Conservation (phyloP, 2,113 vertebrate genomes). For the Numida meleagris region DNA sequence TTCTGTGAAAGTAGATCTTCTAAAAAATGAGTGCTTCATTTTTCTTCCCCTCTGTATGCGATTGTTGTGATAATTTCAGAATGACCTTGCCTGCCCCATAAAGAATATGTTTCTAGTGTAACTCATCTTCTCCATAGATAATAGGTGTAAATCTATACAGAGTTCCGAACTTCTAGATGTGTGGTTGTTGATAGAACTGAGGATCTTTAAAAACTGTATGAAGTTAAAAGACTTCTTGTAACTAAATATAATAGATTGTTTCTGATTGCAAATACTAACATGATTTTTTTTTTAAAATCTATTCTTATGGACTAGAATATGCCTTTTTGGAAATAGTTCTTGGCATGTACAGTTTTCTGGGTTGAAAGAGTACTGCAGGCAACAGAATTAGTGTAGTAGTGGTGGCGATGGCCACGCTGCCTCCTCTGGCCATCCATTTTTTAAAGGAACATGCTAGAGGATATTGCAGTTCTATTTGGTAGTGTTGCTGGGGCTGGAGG, state of each 20-base stretch:
- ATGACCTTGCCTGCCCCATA: background rate
- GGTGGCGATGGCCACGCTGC: background rate
- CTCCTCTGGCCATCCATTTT: background rate
- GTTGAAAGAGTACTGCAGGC: background rate
- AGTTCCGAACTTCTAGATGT: background rate
- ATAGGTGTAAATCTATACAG: background rate
- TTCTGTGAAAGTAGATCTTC: no score
- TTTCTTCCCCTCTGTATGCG: background rate
- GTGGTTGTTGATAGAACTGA: background rate
- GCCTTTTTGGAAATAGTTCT: background rate
- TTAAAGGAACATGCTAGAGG: fast-evolving
- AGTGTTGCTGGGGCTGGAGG: background rate
- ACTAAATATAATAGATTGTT: background rate
- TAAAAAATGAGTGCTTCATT: background rate
- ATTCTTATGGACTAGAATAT: background rate
- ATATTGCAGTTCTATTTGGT: background rate
- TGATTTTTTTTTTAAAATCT: background rate
- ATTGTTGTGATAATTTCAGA: background rate
- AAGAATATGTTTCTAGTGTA: background rate
- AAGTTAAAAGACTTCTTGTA: background rate
- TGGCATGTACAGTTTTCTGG: background rate
- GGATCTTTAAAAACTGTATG: background rate
- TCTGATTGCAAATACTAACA: background rate
- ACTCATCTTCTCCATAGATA: background rate
- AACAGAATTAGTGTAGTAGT: background rate